A percentile compares a stretch with the other conserved stretches of the same genome.
Conservation (phyloP, 2,113 vertebrate genomes). For the Prietella phreatophila region DNA sequence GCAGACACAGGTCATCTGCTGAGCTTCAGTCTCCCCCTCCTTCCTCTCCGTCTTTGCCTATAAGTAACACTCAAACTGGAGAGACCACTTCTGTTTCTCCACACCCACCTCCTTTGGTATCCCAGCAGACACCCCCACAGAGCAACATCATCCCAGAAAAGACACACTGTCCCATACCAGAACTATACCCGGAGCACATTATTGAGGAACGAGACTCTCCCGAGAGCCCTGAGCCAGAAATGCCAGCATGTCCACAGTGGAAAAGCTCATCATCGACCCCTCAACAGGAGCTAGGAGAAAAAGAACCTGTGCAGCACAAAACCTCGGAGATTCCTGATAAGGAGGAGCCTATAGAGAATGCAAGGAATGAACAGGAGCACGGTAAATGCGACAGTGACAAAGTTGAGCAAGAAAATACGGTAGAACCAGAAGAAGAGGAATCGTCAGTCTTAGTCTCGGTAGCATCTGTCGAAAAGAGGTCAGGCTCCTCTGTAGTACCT, state of each 20-base stretch:
- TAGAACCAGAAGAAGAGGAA: constrained; percentile 60
- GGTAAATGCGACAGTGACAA: constrained; percentile 13
- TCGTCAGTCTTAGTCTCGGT: background rate
- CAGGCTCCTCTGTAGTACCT: constrained; percentile 50
- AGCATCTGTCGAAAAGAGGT: background rate
- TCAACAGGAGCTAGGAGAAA: constrained; percentile 26
- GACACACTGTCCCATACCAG: constrained; percentile 48
- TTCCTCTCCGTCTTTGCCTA: constrained; percentile 43
- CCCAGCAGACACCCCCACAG: constrained; percentile 6
- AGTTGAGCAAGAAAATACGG: constrained; percentile 58
- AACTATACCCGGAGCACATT: constrained; percentile 72
- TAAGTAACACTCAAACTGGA: constrained; percentile 43
- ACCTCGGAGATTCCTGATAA: fast-evolving
- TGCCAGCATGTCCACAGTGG: constrained; percentile 38
- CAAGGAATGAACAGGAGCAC: background rate
- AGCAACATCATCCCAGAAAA: background rate
- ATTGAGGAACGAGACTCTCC: constrained; percentile 78
- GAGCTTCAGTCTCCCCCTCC: constrained; percentile 50
- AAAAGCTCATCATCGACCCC: constrained; percentile 47
- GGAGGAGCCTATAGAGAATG: constrained; percentile 56
- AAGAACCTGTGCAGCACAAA: constrained; percentile 8
- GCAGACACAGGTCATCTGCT: constrained; percentile 45
- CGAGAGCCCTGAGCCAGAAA: constrained; percentile 77
- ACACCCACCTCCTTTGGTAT: background rate
- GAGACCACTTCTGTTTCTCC: constrained; percentile 42